Conservation (phyloP, 2,797 vertebrate genomes). For the Tinamus major region DNA sequence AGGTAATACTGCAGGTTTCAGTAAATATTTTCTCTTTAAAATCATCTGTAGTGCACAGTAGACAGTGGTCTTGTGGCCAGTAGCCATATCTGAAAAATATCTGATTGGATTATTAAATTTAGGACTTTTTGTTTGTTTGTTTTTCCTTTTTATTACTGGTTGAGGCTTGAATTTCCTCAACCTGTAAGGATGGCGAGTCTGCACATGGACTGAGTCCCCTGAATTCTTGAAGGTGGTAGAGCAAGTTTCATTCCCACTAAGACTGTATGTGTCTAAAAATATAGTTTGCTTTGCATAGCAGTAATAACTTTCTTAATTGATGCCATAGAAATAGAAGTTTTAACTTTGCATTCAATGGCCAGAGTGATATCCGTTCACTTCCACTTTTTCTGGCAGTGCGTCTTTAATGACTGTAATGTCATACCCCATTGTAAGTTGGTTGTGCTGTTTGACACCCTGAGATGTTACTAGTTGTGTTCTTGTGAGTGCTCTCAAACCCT, state of each 20-base stretch:
- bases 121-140: no score
- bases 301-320: slow-evolving; percentile 41
- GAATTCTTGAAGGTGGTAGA: not conserved
- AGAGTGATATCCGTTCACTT: not conserved
- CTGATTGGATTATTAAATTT: not conserved
- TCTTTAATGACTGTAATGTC: not conserved
- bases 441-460: not conserved
- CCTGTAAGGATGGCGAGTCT: not conserved
- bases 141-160: not conserved
- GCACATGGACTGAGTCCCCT: not conserved
- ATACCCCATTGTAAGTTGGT: rapidly evolving
- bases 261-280: slow-evolving; percentile 47
- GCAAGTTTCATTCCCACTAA: not conserved
- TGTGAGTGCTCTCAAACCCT: not conserved
- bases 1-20: not conserved
- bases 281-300: slow-evolving; percentile 34
- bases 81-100: not conserved
- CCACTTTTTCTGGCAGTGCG: not conserved
- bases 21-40: not conserved
- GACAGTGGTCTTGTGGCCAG: rapidly evolving
- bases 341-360: not conserved
- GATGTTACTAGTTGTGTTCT: not conserved
- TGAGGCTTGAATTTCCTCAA: not conserved
- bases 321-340: slow-evolving; percentile 5
- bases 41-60: not conserved